These are phyloP conservation scores for Sinotaia quadrata DNA, from an alignment of 2,888 invertebrate genomes.

Conservation along the genomic window DNA sequence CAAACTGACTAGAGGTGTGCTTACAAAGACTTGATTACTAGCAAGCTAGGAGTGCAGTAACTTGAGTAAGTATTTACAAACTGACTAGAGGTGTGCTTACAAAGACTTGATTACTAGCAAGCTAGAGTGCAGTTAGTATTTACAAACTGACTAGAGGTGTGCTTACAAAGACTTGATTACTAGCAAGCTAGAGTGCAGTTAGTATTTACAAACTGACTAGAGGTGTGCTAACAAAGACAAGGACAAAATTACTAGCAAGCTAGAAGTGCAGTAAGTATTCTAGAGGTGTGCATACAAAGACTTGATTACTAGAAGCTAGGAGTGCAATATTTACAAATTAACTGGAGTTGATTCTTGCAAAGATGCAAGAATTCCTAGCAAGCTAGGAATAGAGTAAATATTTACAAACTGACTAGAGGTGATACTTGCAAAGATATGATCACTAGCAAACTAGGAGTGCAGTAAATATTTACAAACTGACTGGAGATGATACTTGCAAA, in stretches of 20 bases:
- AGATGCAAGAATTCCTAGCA: constrained; percentile 77
- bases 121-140: too few relatives aligned
- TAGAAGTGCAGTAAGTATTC: constrained; percentile 77
- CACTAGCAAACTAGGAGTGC: too few relatives aligned
- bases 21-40: constrained; percentile 77
- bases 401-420: too few relatives aligned
- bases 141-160: too few relatives aligned
- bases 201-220: constrained; percentile 80
- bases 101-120: constrained; percentile 77
- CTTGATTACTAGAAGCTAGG: constrained; percentile 78
- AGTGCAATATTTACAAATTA: constrained; percentile 76
- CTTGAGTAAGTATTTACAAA: constrained; percentile 75
- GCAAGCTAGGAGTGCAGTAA: constrained; percentile 78
- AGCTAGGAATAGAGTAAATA: too few relatives aligned
- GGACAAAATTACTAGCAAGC: constrained; percentile 77
- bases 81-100: constrained; percentile 81
- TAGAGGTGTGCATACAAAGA: constrained; percentile 80
- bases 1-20: constrained; percentile 82
- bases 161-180: too few relatives aligned
- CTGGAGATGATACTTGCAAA: too few relatives aligned
- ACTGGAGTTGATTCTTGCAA: constrained; percentile 81
- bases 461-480: constrained; percentile 79
- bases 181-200: too few relatives aligned
- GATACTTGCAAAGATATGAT: too few relatives aligned
- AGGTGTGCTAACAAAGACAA: constrained; percentile 79